Percentiles rank a stretch among this genome's conserved stretches.
phyloP scores from a whole-genome alignment of 2,113 vertebrate species.

The Phalacrocorax carbo region DNA sequence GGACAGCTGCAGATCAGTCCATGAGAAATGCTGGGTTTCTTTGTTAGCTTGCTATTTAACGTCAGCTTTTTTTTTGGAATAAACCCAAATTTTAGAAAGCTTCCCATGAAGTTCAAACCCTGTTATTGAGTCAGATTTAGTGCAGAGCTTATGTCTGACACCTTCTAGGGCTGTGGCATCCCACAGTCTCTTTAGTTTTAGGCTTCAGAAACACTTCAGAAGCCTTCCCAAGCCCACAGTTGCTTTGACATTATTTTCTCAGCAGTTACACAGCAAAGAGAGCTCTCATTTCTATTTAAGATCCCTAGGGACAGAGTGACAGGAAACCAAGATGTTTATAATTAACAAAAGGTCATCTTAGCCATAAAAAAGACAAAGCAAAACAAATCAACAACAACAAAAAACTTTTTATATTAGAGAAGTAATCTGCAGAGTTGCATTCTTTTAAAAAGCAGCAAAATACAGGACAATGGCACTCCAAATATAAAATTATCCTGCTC shows the following conservation, averaged over 20 bases:
- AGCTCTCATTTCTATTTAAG: slow-evolving; percentile 9
- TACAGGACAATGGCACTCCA: background rate
- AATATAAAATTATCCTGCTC: background rate
- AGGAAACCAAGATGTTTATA: background rate
- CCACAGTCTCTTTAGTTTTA: background rate
- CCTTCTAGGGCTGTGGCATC: background rate
- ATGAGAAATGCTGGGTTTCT: slow-evolving; percentile 13
- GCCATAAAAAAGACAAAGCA: background rate
- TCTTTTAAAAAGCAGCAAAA: background rate
- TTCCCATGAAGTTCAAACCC: slow-evolving; percentile 18
- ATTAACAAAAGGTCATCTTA: background rate
- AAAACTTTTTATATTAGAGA: background rate
- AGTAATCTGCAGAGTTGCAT: background rate
- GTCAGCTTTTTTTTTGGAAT: background rate
- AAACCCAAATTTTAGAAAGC: background rate
- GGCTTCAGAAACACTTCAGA: background rate
- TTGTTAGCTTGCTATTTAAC: slow-evolving; percentile 8
- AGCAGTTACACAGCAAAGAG: background rate
- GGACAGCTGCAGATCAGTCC: background rate
- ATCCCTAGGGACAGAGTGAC: background rate
- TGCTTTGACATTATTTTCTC: slow-evolving; percentile 1
- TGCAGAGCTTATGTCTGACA: background rate
- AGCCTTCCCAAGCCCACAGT: background rate
- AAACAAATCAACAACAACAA: background rate
- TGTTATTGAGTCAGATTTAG: background rate